Base-by-base conservation (phyloP, 2,113 vertebrate species). In the Oryzias javanicus region DNA sequence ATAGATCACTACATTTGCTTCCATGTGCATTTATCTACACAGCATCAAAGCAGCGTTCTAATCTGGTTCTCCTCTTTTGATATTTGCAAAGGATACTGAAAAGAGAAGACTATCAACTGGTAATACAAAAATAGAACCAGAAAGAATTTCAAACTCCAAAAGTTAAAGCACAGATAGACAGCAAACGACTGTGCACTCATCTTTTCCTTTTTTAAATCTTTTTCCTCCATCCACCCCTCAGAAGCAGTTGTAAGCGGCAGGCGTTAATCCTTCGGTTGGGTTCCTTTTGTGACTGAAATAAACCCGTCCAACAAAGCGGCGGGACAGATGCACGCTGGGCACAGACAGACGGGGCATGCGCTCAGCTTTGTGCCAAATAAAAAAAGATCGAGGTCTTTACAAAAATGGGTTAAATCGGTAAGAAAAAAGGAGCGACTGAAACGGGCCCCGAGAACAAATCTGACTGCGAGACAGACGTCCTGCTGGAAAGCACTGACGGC, bases 61-160 rank as follows among this genome's bases (percentile, higher is more conserved):
- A 80, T 82, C 80, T 60, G 63, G 88, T 54, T 78, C 70, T 19
- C 55, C 69, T 77, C 84, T 70, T 87, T 76, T 88, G 78, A 90
- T 86, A 85, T 72, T 65, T 87, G 90, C 81, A 83, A 84, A 87
- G 76, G 76, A 75, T 71, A 75, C 65, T 50, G 75, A 82, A 70
- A 62, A 64, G 63, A 79, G 57, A 58, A 52, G 64, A 83, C 80
- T 70, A 82, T 76, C 73, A 72, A 72, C 65, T 73, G 76, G 79
- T 74, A 54, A 79, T 90, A 89, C 82, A 89, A 90, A 86, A 89
- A 89, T 89, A 90, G 86, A 89, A 79, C 82, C 78, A 83, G 83
- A 70, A 68, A 78, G 72, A 72, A 60, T 79, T 84, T 88, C 59
- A 72, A 72, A 79, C 70, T 78, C 66, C 48, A 66, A 84, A 81